These are phyloP conservation scores for Spodoptera frugiperda DNA, from an alignment of 1,140 invertebrate species.

Conservation along the genomic window DNA sequence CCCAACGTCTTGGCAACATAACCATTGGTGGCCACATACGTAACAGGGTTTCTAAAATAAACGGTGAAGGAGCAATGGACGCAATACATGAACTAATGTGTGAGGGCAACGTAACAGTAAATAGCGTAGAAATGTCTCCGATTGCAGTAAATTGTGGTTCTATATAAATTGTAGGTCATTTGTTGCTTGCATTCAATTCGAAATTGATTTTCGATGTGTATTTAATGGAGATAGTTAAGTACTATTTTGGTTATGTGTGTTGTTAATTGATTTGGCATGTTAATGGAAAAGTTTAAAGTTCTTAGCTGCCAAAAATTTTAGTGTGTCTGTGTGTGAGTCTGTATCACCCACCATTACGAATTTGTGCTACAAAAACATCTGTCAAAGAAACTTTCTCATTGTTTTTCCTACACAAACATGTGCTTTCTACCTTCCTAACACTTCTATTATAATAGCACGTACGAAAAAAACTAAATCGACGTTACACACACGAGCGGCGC, in stretches of 20 bases:
- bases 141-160: conserved; percentile 11
- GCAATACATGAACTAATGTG: neutral
- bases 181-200: neutral
- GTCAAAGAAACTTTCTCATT: conserved; percentile 29
- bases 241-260: too few species aligned
- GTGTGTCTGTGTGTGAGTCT: neutral
- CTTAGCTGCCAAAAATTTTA: neutral
- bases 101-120: conserved; percentile 35
- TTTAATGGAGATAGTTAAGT: neutral
- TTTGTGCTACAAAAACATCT: neutral
- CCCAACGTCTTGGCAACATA: neutral
- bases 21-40: conserved; percentile 1
- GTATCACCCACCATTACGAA: neutral
- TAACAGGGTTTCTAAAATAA: neutral
- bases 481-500: conserved; percentile 41
- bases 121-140: conserved; percentile 20
- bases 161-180: conserved; percentile 1
- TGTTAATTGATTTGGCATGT: too few species aligned
- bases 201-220: neutral
- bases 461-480: conserved; percentile 45
- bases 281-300: too few species aligned
- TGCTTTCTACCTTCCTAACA: conserved; percentile 42
- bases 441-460: conserved; percentile 19
- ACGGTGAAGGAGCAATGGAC: neutral
- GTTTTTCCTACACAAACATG: conserved; percentile 21